These are phyloP conservation scores for Spheniscus mendiculus DNA, from an alignment of 2,113 vertebrate species.

Conservation along the genomic window DNA sequence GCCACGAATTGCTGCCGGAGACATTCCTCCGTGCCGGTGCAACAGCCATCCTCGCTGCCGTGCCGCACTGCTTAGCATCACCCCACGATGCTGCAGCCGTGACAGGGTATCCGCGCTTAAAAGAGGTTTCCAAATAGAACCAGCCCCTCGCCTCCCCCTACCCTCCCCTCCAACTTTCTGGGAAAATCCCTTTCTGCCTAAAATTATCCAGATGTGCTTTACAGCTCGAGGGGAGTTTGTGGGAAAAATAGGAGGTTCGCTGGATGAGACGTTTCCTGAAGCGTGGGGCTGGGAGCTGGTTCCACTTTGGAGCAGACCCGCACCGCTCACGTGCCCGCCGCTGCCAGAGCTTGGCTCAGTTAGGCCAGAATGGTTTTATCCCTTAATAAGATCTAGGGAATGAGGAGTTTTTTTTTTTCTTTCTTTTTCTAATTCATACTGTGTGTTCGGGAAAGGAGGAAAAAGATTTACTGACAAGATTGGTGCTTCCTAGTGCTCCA, in stretches of 20 bases:
- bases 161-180: slow-evolving; percentile 5
- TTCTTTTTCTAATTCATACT: neutral
- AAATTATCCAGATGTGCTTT: slow-evolving; percentile 68
- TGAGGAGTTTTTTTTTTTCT: neutral
- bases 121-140: slow-evolving; percentile 48
- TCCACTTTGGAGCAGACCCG: slow-evolving; percentile 28
- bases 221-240: slow-evolving; percentile 56
- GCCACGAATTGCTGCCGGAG: neutral
- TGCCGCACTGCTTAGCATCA: neutral
- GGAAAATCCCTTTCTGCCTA: slow-evolving; percentile 67
- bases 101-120: neutral
- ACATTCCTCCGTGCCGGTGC: neutral
- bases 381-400: slow-evolving; percentile 21
- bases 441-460: neutral
- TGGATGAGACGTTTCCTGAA: slow-evolving; percentile 65
- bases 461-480: neutral
- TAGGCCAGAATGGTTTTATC: neutral
- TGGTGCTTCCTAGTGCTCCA: neutral
- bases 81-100: neutral
- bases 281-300: slow-evolving; percentile 19
- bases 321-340: neutral
- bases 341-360: slow-evolving; percentile 7
- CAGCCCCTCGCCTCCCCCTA: neutral
- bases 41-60: fast-evolving
- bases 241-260: slow-evolving; percentile 48